Conservation (phyloP, 2,888 invertebrate species). For the Drosophila pseudotalamancana region DNA sequence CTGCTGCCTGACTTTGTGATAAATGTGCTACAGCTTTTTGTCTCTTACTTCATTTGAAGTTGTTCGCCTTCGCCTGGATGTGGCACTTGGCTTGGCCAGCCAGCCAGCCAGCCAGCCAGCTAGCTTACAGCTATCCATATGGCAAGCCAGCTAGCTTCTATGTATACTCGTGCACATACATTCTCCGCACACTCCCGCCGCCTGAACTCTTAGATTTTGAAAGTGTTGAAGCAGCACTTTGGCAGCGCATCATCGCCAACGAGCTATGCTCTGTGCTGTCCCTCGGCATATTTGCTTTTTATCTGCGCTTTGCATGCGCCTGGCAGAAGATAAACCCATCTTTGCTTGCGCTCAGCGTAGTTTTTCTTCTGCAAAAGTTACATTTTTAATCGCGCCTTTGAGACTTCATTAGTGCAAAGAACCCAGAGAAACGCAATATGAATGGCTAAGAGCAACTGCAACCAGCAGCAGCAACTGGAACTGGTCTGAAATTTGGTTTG, state of each 20-base stretch:
- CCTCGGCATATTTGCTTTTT: constrained; percentile 70
- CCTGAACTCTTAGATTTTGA: constrained; percentile 48
- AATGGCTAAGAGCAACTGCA: constrained; percentile 52
- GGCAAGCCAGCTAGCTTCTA: background rate
- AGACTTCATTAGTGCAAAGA: constrained; percentile 75
- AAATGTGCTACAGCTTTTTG: constrained; percentile 79
- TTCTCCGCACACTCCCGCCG: background rate
- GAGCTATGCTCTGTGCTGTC: constrained; percentile 20
- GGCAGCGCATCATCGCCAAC: constrained; percentile 76
- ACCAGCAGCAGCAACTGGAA: constrained; percentile 3
- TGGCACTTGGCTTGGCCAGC: constrained; percentile 24
- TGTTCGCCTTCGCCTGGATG: constrained; percentile 13
- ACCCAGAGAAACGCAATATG: constrained; percentile 51
- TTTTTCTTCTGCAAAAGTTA: constrained; percentile 73
- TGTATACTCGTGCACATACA: no score
- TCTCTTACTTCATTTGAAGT: constrained; percentile 78
- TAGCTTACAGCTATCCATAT: background rate
- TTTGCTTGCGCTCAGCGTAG: constrained; percentile 49
- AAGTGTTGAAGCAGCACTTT: constrained; percentile 80
- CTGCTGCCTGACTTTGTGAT: constrained; percentile 73
- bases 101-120: background rate
- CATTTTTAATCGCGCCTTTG: constrained; percentile 80
- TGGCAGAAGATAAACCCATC: constrained; percentile 35
- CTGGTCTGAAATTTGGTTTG: constrained; percentile 12
- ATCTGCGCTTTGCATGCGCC: constrained; percentile 69